Conservation (phyloP, 2,113 vertebrate genomes). For the Struthio camelus region DNA sequence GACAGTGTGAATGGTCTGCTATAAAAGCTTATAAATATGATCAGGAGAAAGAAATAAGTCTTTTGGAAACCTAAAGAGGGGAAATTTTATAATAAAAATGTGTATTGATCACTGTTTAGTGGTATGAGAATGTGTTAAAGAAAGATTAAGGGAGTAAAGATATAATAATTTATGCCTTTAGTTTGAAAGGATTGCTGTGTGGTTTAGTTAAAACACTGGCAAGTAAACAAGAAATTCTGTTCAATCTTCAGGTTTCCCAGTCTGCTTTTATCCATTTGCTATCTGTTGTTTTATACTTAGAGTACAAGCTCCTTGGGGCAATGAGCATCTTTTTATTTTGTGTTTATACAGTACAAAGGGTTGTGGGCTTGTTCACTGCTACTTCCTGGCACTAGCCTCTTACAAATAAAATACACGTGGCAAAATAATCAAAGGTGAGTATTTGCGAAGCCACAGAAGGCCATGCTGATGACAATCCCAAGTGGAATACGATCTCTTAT, state of each 20-base stretch:
- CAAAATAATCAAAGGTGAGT: not conserved
- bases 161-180: not conserved
- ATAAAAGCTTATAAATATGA: conserved; percentile 16
- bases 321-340: not conserved
- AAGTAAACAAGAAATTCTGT: not conserved
- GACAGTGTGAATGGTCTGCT: not conserved
- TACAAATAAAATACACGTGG: not conserved
- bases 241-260: not conserved
- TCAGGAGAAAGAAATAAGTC: not conserved
- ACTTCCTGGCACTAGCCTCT: not conserved
- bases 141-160: not conserved
- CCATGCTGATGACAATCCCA: not conserved
- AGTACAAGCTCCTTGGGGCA: not conserved
- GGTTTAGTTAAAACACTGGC: not conserved
- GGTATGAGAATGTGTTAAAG: not conserved
- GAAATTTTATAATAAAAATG: not conserved
- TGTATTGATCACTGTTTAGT: not conserved
- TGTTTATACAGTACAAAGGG: not conserved
- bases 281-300: not conserved
- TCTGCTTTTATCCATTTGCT: not conserved
- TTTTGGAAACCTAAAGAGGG: not conserved
- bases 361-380: not conserved
- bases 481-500: not conserved
- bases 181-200: not conserved
- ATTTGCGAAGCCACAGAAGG: not conserved